These are phyloP conservation scores for Patagioenas fasciata DNA, from an alignment of 2,113 vertebrate genomes.

Conservation along the genomic window DNA sequence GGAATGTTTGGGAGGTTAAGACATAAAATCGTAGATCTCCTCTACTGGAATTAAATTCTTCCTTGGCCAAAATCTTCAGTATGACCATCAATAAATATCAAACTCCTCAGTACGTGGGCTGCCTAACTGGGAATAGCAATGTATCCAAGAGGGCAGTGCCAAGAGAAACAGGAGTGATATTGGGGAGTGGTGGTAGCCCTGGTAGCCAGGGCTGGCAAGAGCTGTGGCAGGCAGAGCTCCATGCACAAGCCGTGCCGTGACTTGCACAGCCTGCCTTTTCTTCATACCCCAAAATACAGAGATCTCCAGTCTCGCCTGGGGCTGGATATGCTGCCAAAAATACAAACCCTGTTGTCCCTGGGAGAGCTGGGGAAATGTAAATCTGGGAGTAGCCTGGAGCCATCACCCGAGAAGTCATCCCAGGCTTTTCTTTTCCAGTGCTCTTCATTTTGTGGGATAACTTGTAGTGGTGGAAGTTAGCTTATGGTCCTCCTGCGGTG, in stretches of 20 bases:
- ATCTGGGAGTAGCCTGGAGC: neutral
- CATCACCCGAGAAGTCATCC: neutral
- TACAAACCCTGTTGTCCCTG: neutral
- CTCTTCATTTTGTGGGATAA: neutral
- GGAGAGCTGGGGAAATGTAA: neutral
- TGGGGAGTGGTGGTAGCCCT: neutral
- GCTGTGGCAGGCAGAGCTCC: neutral
- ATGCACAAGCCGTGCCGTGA: accelerated
- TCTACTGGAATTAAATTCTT: neutral
- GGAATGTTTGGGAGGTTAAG: neutral
- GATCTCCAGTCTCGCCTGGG: neutral
- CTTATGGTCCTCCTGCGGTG: accelerated
- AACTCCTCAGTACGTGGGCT: neutral
- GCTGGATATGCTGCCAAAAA: neutral
- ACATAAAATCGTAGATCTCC: neutral
- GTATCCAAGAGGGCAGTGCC: neutral
- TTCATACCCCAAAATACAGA: neutral
- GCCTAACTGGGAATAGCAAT: neutral
- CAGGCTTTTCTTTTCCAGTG: neutral
- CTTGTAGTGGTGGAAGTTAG: neutral
- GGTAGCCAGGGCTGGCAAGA: neutral
- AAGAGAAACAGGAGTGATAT: neutral
- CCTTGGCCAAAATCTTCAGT: neutral
- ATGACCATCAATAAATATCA: neutral
- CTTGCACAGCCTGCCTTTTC: neutral